Base-by-base conservation (phyloP, 2,888 invertebrate genomes). In the Megamerina dolium region DNA sequence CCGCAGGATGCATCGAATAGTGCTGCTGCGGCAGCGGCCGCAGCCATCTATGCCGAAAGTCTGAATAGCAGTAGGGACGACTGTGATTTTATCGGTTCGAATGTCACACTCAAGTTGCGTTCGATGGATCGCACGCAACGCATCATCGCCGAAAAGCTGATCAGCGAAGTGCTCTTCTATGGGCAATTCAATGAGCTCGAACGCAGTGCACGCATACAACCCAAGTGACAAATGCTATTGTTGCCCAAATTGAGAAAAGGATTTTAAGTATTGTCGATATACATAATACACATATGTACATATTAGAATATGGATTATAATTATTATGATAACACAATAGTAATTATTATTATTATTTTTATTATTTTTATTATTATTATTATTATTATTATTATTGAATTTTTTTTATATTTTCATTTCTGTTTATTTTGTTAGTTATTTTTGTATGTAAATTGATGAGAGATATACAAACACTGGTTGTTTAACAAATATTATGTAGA, bases 181-280 rank as follows among this genome's bases (percentile, higher is more conserved):
- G 68, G 68, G 1, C 68, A 69, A 42, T 66, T 69, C 46, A 68
- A 65, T 45, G 68, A 69, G 50, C 60, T 68, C 49, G 68, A 69
- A 44, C 63, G 67, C 19, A 62, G 59, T 18, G 68, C 68, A 16
- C 58, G 62, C 41, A 68, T 68, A 20, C 64, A 61, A 57, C 68
- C 68, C 51, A 68, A 68, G 62, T 68, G 63, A 66, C 63, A 57
- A 50, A n/a, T n/a, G n/a, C n/a, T n/a, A n/a, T 48, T 56, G 57
- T 46, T 52, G 42, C 37, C 41, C 27, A 50, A 45, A 37, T 46
- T 30, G 5, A 29, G 34, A 20, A 43, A 43, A 13, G 43, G 38
- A 19, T 43, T 33, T 29, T 43, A 43, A 43, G 34, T 20, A 18
- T 33, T 6, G 6, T 23, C 23, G 6, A 23, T 6, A n/a, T n/a